Conservation (phyloP, 2,888 invertebrate genomes). For the Troglohyphantes excavatus region DNA sequence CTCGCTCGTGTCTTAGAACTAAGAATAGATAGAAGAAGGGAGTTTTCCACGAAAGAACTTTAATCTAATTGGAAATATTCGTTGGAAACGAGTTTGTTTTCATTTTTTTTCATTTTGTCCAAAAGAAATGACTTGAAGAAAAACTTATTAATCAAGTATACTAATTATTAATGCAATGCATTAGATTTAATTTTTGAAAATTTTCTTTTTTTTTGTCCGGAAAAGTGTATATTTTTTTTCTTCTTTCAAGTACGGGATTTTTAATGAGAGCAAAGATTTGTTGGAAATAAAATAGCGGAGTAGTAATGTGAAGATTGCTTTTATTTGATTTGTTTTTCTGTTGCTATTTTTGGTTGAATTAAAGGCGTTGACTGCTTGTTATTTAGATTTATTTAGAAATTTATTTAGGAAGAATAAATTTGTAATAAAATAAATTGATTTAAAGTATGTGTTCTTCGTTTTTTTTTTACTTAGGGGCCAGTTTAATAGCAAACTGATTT, state of each 20-base stretch:
- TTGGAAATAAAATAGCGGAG: no score
- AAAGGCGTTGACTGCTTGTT: neutral
- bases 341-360: no score
- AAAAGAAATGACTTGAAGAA: neutral
- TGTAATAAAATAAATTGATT: no score
- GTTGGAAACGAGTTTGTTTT: neutral
- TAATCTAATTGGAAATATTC: neutral
- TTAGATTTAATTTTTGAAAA: neutral
- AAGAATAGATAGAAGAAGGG: neutral
- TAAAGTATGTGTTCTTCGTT: no score
- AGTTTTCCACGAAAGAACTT: neutral
- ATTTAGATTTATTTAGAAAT: neutral
- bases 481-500: no score
- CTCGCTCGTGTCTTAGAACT: no score
- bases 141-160: neutral
- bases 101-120: neutral
- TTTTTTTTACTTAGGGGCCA: no score
- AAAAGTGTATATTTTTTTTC: neutral
- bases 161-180: neutral
- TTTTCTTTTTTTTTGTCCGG: neutral
- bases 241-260: neutral
- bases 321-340: neutral
- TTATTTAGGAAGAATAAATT: no score
- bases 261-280: neutral
- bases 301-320: no score